These are phyloP conservation scores for Falco cherrug DNA, from an alignment of 2,797 vertebrate species.

Conservation along the genomic window DNA sequence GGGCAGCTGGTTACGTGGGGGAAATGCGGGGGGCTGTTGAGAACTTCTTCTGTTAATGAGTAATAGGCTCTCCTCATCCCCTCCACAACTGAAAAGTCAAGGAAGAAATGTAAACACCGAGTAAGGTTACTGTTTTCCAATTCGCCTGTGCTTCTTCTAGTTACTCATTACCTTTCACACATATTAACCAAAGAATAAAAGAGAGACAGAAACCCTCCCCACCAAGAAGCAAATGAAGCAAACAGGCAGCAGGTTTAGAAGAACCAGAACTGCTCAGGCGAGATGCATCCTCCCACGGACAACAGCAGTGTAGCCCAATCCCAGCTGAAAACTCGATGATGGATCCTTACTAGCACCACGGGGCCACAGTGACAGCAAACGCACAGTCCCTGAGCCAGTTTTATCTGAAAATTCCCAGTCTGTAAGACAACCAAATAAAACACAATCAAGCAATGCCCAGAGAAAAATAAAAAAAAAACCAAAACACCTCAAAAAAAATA, in stretches of 20 bases:
- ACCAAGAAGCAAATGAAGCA: neutral
- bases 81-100: neutral
- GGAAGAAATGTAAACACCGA: conserved; percentile 16
- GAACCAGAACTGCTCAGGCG: neutral
- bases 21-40: neutral
- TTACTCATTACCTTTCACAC: conserved; percentile 56
- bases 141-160: neutral
- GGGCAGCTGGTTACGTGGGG: neutral
- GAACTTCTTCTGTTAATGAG: neutral
- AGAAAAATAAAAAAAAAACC: neutral
- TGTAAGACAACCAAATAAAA: neutral
- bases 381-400: neutral
- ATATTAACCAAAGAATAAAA: conserved; percentile 3
- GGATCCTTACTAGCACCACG: fast-evolving
- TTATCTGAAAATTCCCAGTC: neutral
- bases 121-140: neutral
- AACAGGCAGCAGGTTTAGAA: neutral
- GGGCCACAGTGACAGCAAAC: neutral
- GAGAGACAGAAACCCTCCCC: neutral
- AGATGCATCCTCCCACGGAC: neutral
- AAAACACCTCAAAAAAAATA: neutral
- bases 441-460: neutral
- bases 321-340: neutral
- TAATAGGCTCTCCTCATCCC: neutral
- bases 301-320: neutral